Evolutionary conservation across 2,888 invertebrate species (phyloP), one percentile per base, ranked within the genome.

Genomic region (Copidosoma aretas): DNA sequence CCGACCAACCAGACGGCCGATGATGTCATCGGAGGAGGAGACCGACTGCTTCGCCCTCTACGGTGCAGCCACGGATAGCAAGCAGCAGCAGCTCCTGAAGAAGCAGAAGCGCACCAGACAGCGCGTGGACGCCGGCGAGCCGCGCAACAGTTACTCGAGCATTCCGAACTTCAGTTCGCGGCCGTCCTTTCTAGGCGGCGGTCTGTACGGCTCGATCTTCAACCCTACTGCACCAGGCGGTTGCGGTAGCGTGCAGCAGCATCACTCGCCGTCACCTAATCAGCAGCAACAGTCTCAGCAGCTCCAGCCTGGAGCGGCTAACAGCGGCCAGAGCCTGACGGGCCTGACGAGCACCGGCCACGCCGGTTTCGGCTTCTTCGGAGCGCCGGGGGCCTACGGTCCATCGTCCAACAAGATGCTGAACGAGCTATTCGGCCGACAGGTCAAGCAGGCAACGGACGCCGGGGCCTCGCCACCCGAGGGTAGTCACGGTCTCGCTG

Each of bases 21-120:
- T 93, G 93, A 94, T 94, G 94, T 94, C 93, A 94, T 93, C 93
- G 91, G 94, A 93, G 91, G 94, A 94, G 93, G 93, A 94, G 91
- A 92, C 92, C 89, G 93, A 91, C 88, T 91, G 90, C 89, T 93
- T 92, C 90, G 93, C 93, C 90, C 93, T 93, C 92, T 93, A 91
- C 90, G 92, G 92, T 91, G 93, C 85, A 85, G 81, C 82, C 82
- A 84, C 85, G 85, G 85, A 86, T 84, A 84, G 85, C 86, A 79
- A 87, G 87, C 77, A 87, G 86, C 80, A 84, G 89, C 84, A 83
- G 82, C 91, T 92, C 88, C 90, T 93, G 89, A 93, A 93, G 92
- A 93, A 93, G 90, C 91, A 91, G 87, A 94, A 94, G 88, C 92
- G 94, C 87, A 93, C 93, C 88, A 91, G 95, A 90, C 94, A 95